Evolutionary conservation across 2,113 vertebrate species (phyloP).

Genomic region (Equus quagga): DNA sequence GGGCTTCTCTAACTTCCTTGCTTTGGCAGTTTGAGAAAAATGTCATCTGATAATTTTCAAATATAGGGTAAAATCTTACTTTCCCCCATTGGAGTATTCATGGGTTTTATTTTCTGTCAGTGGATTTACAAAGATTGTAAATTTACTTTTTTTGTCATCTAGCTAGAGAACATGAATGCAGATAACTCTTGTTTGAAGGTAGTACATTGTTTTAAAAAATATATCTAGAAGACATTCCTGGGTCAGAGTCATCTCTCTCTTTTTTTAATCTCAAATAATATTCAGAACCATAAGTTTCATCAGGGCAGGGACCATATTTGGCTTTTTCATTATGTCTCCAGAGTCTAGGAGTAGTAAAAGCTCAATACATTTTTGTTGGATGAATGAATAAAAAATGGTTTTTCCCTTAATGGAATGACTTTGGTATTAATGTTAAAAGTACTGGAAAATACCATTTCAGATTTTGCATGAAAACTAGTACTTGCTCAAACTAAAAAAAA

Average conservation of each 20-base stretch:
- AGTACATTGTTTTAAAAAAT: background rate
- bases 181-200: slow-evolving; percentile 4
- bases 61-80: background rate
- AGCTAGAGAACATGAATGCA: background rate
- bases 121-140: background rate
- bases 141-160: background rate
- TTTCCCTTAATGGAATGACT: slow-evolving; percentile 20
- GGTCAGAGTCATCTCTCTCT: background rate
- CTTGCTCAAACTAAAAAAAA: background rate
- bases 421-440: slow-evolving; percentile 34
- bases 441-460: background rate
- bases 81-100: background rate
- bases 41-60: slow-evolving; percentile 20
- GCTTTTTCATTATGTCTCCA: slow-evolving; percentile 27
- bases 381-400: slow-evolving; percentile 28
- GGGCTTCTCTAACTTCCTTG: background rate
- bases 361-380: slow-evolving; percentile 53
- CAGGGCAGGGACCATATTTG: background rate
- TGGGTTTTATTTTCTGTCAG: slow-evolving; percentile 40
- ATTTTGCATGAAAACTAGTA: slow-evolving; percentile 39
- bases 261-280: slow-evolving; percentile 38
- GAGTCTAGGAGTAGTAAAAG: slow-evolving; percentile 19
- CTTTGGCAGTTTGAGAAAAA: slow-evolving; percentile 41
- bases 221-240: background rate
- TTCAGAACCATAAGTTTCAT: background rate